These are phyloP conservation scores for Drosophila pseudotakahashii DNA, from an alignment of 2,888 invertebrate genomes.

Conservation along the genomic window DNA sequence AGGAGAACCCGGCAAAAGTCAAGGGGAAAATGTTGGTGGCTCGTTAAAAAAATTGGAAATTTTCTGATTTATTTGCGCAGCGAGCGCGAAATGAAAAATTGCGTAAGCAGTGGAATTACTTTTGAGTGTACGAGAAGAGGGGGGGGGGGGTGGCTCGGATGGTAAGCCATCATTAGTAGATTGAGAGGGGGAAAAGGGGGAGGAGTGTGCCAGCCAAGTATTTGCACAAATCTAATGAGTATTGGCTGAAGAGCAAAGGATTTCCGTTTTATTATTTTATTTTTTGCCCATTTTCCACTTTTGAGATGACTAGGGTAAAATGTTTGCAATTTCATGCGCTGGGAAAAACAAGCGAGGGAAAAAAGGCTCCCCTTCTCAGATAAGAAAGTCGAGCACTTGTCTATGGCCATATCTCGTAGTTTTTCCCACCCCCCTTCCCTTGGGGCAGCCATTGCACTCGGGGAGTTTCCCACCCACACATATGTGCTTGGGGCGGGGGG, in stretches of 20 bases:
- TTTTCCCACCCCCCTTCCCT: constrained; percentile 10
- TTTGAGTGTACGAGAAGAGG: constrained; percentile 17
- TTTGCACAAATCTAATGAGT: constrained; percentile 62
- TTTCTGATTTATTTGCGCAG: constrained; percentile 74
- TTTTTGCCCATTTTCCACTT: constrained; percentile 16
- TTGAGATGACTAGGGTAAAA: constrained; percentile 30
- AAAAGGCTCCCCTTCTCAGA: constrained; percentile 30
- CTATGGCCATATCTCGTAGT: constrained; percentile 23
- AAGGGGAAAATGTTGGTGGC: constrained; percentile 54
- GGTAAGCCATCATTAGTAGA: constrained; percentile 25
- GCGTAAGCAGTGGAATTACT: constrained; percentile 74
- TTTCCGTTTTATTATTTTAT: constrained; percentile 28
- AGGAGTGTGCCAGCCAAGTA: constrained; percentile 39
- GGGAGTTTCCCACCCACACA: constrained; percentile 4
- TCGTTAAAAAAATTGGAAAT: constrained; percentile 54
- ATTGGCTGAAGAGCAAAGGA: constrained; percentile 19
- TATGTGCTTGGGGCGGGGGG: constrained; percentile 35
- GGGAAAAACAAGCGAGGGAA: constrained; percentile 17
- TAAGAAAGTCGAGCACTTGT: constrained; percentile 58
- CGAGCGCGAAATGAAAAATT: constrained; percentile 74
- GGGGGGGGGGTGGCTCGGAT: not conserved
- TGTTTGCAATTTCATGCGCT: constrained; percentile 40
- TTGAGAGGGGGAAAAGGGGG: not conserved
- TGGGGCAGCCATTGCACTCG: constrained; percentile 17
- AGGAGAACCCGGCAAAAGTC: constrained; percentile 63